A percentile compares a stretch with the other conserved stretches of the same genome.
phyloP scores from a whole-genome alignment of 2,888 invertebrate species.

The Drosophila neotestacea region DNA sequence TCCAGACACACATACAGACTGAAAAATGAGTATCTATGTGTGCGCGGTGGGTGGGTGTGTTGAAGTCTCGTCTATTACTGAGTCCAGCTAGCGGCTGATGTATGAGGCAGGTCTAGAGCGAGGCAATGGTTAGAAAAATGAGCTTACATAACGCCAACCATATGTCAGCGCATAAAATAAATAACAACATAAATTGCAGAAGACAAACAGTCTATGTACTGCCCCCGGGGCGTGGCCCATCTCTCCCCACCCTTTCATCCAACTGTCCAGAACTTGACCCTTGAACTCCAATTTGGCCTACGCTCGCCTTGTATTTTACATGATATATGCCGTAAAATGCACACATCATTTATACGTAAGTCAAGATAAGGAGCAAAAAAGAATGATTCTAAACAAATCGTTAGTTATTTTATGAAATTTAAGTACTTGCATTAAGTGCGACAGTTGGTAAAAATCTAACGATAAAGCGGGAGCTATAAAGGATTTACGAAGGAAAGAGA shows the following conservation, averaged over 20 bases:
- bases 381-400: not conserved
- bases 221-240: constrained; percentile 14
- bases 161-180: constrained; percentile 71
- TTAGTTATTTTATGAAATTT: not conserved
- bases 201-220: constrained; percentile 31
- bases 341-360: not conserved
- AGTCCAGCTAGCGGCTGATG: constrained; percentile 64
- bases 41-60: not conserved
- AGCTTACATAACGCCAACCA: constrained; percentile 68
- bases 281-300: constrained; percentile 26
- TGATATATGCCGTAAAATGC: not conserved
- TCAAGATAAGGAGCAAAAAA: not conserved
- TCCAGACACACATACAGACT: constrained; percentile 20
- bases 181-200: constrained; percentile 75
- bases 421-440: constrained; percentile 17
- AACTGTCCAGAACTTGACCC: constrained; percentile 28
- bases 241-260: not conserved
- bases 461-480: constrained; percentile 45
- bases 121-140: constrained; percentile 64
- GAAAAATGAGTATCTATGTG: not conserved
- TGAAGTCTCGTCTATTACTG: constrained; percentile 32
- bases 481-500: constrained; percentile 51
- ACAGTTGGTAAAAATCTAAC: constrained; percentile 39
- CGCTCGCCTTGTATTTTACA: constrained; percentile 1
- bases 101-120: constrained; percentile 65